Conservation (phyloP, 1,140 invertebrate genomes). For the Sipha flava region DNA sequence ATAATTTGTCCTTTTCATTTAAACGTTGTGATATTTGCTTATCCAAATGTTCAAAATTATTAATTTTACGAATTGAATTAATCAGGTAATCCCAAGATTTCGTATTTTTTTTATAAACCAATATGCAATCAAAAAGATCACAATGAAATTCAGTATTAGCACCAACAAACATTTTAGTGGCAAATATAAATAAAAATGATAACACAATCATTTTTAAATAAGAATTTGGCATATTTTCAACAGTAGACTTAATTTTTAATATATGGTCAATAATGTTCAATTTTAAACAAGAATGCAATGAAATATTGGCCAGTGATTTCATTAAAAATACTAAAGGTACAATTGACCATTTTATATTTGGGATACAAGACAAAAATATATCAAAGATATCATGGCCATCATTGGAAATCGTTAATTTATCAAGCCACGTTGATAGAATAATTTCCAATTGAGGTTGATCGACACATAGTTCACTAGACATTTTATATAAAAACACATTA, state of each 20-base stretch:
- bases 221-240: background rate
- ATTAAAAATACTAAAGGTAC: constrained; percentile 2
- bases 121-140: constrained; percentile 17
- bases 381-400: background rate
- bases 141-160: background rate
- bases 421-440: background rate
- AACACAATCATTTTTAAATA: background rate
- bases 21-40: background rate
- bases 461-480: background rate
- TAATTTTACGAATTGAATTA: background rate
- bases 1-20: background rate
- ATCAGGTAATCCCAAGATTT: background rate
- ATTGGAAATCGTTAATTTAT: background rate
- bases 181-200: constrained; percentile 9
- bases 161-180: background rate
- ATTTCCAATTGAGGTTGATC: background rate
- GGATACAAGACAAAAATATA: background rate
- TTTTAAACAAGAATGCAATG: background rate
- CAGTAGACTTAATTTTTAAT: background rate
- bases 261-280: background rate
- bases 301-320: constrained; percentile 8
- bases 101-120: background rate
- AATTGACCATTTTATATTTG: constrained; percentile 5
- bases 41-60: background rate
- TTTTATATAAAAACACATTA: constrained; percentile 1